Base-by-base conservation (phyloP, 2,797 vertebrate genomes). In the Enteromius thamalakanensis region DNA sequence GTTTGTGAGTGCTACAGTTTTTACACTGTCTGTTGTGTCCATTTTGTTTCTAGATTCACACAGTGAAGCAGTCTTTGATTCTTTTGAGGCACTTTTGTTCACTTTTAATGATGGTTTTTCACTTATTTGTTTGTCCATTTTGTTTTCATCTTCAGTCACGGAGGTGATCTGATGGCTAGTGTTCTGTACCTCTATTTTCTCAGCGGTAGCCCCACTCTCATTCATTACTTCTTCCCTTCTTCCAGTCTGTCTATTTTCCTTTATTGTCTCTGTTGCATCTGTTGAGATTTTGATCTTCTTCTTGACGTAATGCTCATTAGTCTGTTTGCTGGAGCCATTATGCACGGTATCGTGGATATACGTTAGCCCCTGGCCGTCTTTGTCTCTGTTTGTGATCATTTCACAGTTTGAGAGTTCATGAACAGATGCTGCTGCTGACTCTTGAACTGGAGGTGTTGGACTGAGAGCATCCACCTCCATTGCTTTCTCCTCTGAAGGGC, bases 251-350 rank as follows among this genome's bases (percentile, higher is more conserved):
- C 87, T 78, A 80, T 85, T 68, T 29, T 88, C 23, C n/a, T 84
- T 40, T 23, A 53, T 49, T 40, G 0, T 62, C 42, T 82, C 74
- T 72, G 62, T 78, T 92, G 91, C 6, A 91, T 89, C 71, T 92
- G 91, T 69, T 93, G 88, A 34, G 91, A 94, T 93, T 80, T 93
- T 94, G 23, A 91, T 95, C 89, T 98, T 97, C 94, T 97, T 98
- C 91, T 94, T 96, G 79, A 94, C 93, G 45, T 93, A 84, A 0
- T 87, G 91, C 68, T 97, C 95, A 78, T 95, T 95, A 0, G 78
- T 69, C 0, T 91, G 87, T 55, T 92, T 90, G 3, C 85, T 88
- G 0, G 91, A 92, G 6, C 91, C 80, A 64, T 88, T 90, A 47
- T 94, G 90, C 91, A 93, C 93, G 0, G 93, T 93, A 64, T 96